Base-by-base conservation (phyloP, 2,113 vertebrate species). In the Clarias macrocephalus region DNA sequence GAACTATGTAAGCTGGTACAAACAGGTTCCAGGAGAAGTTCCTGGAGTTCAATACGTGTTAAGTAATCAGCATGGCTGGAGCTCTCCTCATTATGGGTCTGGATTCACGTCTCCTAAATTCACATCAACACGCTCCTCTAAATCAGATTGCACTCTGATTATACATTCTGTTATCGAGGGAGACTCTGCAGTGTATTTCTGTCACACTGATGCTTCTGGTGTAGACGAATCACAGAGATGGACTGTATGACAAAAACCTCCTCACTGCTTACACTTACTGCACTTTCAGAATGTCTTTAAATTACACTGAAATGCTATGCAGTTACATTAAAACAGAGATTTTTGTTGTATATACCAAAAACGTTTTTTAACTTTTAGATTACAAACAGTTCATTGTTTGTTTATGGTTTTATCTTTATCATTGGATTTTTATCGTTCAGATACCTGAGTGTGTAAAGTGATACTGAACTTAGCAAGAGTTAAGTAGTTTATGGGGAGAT, bases 151-250 rank as follows among this genome's bases (percentile, higher is more conserved):
- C 80, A 88, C 59, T 16, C 82, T 93, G 37, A 91, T 87, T 19
- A 91, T 93, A 13, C 90, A 25, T 18, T 88, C 57, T 68, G 89
- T 92, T 54, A 84, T 89, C 23, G 85, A 87, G 65, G 66, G 80
- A 89, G 92, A 93, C 81, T 92, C 91, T n/a, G 92, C 89, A 3
- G 73, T 76, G 73, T 94, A 92, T 92, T 87, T 89, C 88, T 93
- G 91, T 90, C 0, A 19, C 0, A 90, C 84, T 28, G 65, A 88
- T 90, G 83, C 90, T 86, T 83, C 0, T 37, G 56, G 5, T 0
- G 68, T 87, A 60, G 0, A 0, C 0, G 89, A 88, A 91, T 90
- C 90, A 92, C 92, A 89, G 86, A 92, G 90, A 92, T 88, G 88
- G 16, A 86, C 76, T 70, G 63, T 80, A 65, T 91, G 86, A 91